These are phyloP conservation scores for Psammodynastes pulverulentus DNA, from an alignment of 2,113 vertebrate species.

Conservation along the genomic window DNA sequence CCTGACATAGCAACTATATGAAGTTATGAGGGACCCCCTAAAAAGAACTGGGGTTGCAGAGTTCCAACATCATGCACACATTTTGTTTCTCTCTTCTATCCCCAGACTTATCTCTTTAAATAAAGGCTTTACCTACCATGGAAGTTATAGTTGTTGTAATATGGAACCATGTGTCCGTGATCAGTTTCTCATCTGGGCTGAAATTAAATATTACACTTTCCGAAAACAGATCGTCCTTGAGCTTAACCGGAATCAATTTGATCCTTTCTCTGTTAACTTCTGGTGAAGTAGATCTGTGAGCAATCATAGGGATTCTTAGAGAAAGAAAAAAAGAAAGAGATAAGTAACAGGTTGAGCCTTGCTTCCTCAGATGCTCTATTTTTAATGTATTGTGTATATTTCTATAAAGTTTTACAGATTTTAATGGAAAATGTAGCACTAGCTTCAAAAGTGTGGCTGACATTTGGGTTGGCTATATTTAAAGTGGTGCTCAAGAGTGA, in stretches of 20 bases:
- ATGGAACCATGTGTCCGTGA: conserved; percentile 69
- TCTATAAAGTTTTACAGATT: neutral
- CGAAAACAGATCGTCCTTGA: conserved; percentile 29
- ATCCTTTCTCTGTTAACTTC: conserved; percentile 50
- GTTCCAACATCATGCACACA: neutral
- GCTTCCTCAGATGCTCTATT: neutral
- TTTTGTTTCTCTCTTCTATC: neutral
- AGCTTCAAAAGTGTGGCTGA: neutral
- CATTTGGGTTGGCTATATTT: neutral
- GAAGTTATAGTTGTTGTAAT: conserved; percentile 67
- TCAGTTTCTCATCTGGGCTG: conserved; percentile 64
- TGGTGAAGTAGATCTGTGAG: conserved; percentile 56
- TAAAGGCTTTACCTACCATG: conserved; percentile 70
- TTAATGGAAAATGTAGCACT: neutral
- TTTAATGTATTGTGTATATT: neutral
- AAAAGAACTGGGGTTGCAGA: neutral
- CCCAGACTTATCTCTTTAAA: neutral
- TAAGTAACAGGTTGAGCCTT: neutral
- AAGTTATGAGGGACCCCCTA: neutral
- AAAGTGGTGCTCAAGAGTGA: neutral
- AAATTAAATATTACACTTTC: conserved; percentile 38
- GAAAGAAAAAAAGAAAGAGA: conserved; percentile 4
- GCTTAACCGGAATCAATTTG: conserved; percentile 25
- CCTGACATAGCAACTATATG: neutral
- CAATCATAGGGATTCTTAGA: conserved; percentile 68